Conservation (phyloP, 2,113 vertebrate species). For the Silurus glanis region DNA sequence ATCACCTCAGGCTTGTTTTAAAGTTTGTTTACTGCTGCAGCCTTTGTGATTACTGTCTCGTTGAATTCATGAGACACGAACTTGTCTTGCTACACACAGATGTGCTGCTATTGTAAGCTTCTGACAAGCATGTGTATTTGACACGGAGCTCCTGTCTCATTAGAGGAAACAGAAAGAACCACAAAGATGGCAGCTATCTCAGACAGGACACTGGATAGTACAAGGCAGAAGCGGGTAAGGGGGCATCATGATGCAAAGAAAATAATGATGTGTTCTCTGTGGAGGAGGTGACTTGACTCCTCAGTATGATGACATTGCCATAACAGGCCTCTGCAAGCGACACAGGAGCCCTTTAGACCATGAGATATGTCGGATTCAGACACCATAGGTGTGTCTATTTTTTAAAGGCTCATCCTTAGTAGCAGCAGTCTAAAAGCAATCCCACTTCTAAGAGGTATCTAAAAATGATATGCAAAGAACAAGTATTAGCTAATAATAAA, state of each 20-base stretch:
- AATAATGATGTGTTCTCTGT: constrained; percentile 62
- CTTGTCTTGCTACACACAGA: constrained; percentile 37
- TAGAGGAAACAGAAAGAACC: constrained; percentile 39
- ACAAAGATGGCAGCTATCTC: constrained; percentile 49
- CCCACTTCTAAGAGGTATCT: neutral
- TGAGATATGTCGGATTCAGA: constrained; percentile 25
- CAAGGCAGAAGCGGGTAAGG: constrained; percentile 58
- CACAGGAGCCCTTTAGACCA: constrained; percentile 25
- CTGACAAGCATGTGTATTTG: constrained; percentile 51
- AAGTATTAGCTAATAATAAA: neutral
- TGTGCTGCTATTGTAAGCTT: constrained; percentile 37
- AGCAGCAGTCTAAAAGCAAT: constrained; percentile 8
- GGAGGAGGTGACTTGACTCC: constrained; percentile 39
- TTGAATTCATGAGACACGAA: constrained; percentile 39
- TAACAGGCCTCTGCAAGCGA: constrained; percentile 61
- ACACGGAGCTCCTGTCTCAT: constrained; percentile 58
- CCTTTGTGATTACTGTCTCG: constrained; percentile 34
- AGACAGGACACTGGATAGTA: constrained; percentile 58
- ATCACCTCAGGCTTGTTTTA: constrained; percentile 40
- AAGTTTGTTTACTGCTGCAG: constrained; percentile 33
- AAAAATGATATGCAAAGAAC: neutral
- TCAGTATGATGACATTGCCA: constrained; percentile 62
- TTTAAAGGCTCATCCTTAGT: constrained; percentile 27
- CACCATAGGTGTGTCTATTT: constrained; percentile 22
- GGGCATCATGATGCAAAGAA: constrained; percentile 64